Conservation (phyloP, 1,140 invertebrate genomes). For the Tetraneura akinire region DNA sequence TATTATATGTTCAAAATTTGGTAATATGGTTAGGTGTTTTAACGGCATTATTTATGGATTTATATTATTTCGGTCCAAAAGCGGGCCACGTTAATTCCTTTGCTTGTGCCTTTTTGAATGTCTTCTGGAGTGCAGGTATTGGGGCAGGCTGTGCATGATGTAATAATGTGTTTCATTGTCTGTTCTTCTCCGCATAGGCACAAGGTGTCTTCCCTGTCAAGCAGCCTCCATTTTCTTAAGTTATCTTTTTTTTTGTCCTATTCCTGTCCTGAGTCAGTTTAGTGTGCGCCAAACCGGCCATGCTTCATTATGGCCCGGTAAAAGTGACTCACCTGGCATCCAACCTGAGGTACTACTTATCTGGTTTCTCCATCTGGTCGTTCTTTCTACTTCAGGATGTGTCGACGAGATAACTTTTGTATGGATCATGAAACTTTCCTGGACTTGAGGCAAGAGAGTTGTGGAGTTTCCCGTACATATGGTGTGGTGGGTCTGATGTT, state of each 20-base stretch:
- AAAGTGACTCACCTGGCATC: neutral
- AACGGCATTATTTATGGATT: too few relatives aligned
- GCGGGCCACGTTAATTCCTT: too few relatives aligned
- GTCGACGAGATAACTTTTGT: neutral
- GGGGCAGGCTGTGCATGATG: too few relatives aligned
- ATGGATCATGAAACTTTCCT: neutral
- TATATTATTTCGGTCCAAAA: too few relatives aligned
- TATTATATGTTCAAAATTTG: too few relatives aligned
- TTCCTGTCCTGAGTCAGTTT: neutral
- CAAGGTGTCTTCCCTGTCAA: neutral
- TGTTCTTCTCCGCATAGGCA: neutral
- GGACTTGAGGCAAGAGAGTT: too few relatives aligned
- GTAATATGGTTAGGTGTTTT: too few relatives aligned
- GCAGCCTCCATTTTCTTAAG: neutral
- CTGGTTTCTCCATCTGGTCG: neutral
- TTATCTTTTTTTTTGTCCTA: neutral
- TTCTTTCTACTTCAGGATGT: neutral
- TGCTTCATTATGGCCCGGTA: neutral
- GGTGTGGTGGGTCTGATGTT: too few relatives aligned
- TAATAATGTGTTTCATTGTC: too few relatives aligned
- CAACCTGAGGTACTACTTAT: neutral
- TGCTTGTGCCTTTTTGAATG: too few relatives aligned
- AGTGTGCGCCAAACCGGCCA: neutral
- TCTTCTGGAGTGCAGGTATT: too few relatives aligned
- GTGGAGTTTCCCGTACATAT: too few relatives aligned